Conservation (phyloP, 2,113 vertebrate genomes). For the Eurystomus gularis region DNA sequence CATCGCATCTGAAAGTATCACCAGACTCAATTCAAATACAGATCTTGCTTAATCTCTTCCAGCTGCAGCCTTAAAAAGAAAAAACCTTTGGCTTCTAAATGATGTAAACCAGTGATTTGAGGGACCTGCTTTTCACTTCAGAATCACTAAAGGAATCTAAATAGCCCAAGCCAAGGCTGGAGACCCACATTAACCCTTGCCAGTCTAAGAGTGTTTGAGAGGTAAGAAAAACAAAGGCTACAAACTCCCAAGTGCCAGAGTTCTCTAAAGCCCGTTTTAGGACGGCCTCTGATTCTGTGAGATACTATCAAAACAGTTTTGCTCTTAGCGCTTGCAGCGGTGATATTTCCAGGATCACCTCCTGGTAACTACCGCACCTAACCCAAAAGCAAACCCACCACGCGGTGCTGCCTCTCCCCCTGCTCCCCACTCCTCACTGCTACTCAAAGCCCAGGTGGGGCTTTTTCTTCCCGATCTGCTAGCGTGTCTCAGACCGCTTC, state of each 20-base stretch:
- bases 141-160: not conserved
- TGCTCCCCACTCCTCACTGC: not conserved
- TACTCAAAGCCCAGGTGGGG: too few relatives aligned
- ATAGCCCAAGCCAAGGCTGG: not conserved
- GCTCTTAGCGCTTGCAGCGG: not conserved
- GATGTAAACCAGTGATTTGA: not conserved
- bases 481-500: not conserved
- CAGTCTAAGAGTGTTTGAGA: fast-evolving
- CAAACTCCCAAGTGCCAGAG: not conserved
- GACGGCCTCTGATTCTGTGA: fast-evolving
- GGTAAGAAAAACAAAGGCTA: not conserved
- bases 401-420: fast-evolving
- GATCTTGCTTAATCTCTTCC: not conserved
- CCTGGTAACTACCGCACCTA: fast-evolving
- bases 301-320: too few relatives aligned
- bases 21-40: not conserved
- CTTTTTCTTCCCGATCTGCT: fast-evolving
- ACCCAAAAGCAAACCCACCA: not conserved
- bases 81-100: not conserved
- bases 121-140: not conserved
- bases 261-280: not conserved
- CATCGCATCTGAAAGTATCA: not conserved
- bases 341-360: fast-evolving
- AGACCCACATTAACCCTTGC: not conserved
- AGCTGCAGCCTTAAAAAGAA: not conserved